Base-by-base conservation (phyloP, 1,140 invertebrate genomes). In the Dreissena rostriformis region DNA sequence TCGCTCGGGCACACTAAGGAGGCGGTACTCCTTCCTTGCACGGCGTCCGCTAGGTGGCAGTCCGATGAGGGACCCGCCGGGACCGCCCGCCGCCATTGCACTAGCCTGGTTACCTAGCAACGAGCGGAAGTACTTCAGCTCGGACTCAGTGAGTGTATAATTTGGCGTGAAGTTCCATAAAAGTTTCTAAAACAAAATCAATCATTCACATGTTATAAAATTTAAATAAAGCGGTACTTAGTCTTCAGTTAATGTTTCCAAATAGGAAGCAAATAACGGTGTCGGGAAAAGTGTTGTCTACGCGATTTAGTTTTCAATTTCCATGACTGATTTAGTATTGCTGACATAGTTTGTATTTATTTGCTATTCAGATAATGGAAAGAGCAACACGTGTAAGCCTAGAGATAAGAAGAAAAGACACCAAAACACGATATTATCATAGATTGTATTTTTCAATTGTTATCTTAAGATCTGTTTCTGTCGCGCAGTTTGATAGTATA, bases 21-120 rank as follows among this genome's bases (percentile, higher is more conserved):
- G 90, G 55, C 93, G 83, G 84, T 93, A 92, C 79, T 94, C 93
- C 61, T 91, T 90, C 29, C 93, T 49, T 15, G 66, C 70, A 7
- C 83, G 70, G 22, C 71, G 39, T 4, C 79, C 79, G 52, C 70
- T 73, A 29, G 68, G 24, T 6, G 79, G 79, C 57, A n/a, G 57
- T n/a, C 57, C 57, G 22, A 61, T 61, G 17, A 61, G 22, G 57
- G 57, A 61, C 17, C 57, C 57, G 2, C 57, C 57, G 17, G 57
- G 57, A 11, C 57, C 57, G 11, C 57, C 57, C 17, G 57, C 57
- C 17, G 57, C 57, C 57, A 61, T 61, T 24, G 57, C 57, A 12
- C 57, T 61, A 19, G 57, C 57, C 22, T 61, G 57, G 57, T 79
- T 53, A 11, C 77, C 77, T 5, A 66, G 63, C 19, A 79, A 52